Evolutionary conservation across 2,888 invertebrate genomes (phyloP).

Genomic region (Adelphocoris suturalis): DNA sequence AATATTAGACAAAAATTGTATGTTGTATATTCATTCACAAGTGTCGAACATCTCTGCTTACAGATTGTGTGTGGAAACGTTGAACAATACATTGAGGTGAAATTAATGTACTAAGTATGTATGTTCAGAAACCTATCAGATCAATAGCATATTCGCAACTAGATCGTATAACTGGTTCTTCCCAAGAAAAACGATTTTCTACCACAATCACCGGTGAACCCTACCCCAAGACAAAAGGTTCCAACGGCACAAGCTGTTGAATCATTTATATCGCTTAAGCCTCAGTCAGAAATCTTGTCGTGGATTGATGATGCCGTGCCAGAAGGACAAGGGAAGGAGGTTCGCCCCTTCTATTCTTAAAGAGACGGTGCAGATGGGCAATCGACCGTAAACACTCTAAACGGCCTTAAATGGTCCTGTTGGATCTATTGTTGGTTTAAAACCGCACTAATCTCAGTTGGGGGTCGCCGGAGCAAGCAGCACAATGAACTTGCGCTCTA

Average conservation of each 20-base stretch:
- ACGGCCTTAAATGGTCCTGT: conserved; percentile 67
- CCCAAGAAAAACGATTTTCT: conserved; percentile 24
- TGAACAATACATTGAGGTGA: no score
- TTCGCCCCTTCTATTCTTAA: conserved; percentile 49
- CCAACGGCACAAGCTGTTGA: conserved; percentile 67
- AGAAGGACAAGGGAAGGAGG: conserved; percentile 38
- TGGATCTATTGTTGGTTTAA: conserved; percentile 59
- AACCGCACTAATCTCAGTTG: conserved; percentile 66
- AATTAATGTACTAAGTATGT: no score
- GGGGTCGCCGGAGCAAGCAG: conserved; percentile 29
- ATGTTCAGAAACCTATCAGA: background rate
- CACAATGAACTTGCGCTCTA: conserved; percentile 25
- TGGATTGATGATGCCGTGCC: conserved; percentile 67
- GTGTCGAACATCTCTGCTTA: no score
- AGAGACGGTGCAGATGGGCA: conserved; percentile 62
- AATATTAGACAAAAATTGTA: no score
- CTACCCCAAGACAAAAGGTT: conserved; percentile 2
- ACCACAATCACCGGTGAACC: conserved; percentile 6
- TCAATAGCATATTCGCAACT: background rate
- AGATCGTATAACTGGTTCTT: conserved; percentile 17
- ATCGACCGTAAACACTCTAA: conserved; percentile 69
- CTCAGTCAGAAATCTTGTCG: conserved; percentile 66
- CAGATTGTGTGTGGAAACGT: no score
- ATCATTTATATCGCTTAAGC: conserved; percentile 72
- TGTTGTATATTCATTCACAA: no score